Evolutionary conservation across 2,113 vertebrate species (phyloP), one percentile per base, ranked within the genome.

Genomic region (Hiodon alosoides): DNA sequence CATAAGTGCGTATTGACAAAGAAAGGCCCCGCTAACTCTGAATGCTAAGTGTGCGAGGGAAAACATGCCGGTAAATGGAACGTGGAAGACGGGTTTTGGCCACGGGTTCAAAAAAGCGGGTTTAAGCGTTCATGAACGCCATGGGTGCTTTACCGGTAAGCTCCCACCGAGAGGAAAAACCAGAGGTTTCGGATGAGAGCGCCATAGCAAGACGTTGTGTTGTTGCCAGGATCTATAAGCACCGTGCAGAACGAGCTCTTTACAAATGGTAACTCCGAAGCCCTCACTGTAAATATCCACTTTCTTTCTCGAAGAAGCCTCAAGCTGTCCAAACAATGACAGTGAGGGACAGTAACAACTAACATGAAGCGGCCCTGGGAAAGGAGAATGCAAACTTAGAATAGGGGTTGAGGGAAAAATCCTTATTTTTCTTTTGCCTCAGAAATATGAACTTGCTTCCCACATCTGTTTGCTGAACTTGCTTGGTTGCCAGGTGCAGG

Each of bases 291-390:
- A 93, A 90, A 86, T 90, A 91, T 87, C 86, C 81, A 73, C 85
- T 86, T 85, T 90, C 87, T 85, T 78, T 88, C 84, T 85, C 75
- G 61, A 86, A 83, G 85, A 90, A 80, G 86, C 83, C 84, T 91
- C 95, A 96, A 95, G 94, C 93, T 96, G 94, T 95, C 91, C 70
- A 95, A 95, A 96, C 93, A 95, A 88, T 6, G 81, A 86, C 84
- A 65, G 85, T 17, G 86, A 86, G 79, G 69, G 90, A 89, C 66
- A 82, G 90, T 84, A 93, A 90, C 89, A 90, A 87, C 87, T 84
- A 89, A 82, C 85, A 86, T 86, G 89, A 90, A 91, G 88, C 83
- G 88, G 85, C 86, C 93, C 92, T 95, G 95, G 94, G 92, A 95
- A 95, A 91, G 85, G 83, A 67, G 72, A 90, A 91, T 83, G 86